Evolutionary conservation across 2,888 invertebrate species (phyloP), one percentile per base, ranked within the genome.

Genomic region (Nemapogon koenigi): DNA sequence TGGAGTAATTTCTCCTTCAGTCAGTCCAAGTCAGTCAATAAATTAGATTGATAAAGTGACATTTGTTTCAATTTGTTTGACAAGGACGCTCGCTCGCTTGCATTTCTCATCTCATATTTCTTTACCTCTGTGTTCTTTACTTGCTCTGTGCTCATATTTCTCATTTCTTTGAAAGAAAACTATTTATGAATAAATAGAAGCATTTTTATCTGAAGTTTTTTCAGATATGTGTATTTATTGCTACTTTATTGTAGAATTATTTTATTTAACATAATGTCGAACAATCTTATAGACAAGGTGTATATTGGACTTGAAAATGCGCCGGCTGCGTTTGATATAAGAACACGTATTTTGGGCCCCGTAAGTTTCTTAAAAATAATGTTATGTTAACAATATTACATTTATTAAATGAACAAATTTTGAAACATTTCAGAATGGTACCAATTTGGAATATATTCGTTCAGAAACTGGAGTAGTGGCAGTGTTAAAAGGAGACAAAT

Each of bases 401-500:
- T 31, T 16, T 16, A 31, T 7, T 7, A 22, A 22, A 22, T 7
- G 10, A 22, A 6, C 10, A 6, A 7, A 10, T 10, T 6, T 22
- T 22, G 6, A 10, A 22, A 7, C 10, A 6, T 73, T 72, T 43
- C 75, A 82, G 55, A 83, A 83, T 52, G 86, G 86, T 37, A 85
- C 87, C 16, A 88, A 89, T 67, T 76, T 91, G 51, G 84, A 88
- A 52, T 91, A 90, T 50, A 90, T 91, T 48, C 79, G 87, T 47
- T 85, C 84, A 37, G 90, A 91, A 65, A 90, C 91, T 3, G 89
- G 90, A 16, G 89, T 89, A 3, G 85, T 85, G 46, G 88, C 90
- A 25, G 86, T 87, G 8, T 65, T 91, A 45, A 81, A 89, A 53
- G 88, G 88, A 33, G 78, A 76, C 44, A 89, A 89, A 43, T 59